These are phyloP conservation scores for Phyllotreta cruciferae DNA, from an alignment of 2,888 invertebrate species.

Conservation along the genomic window DNA sequence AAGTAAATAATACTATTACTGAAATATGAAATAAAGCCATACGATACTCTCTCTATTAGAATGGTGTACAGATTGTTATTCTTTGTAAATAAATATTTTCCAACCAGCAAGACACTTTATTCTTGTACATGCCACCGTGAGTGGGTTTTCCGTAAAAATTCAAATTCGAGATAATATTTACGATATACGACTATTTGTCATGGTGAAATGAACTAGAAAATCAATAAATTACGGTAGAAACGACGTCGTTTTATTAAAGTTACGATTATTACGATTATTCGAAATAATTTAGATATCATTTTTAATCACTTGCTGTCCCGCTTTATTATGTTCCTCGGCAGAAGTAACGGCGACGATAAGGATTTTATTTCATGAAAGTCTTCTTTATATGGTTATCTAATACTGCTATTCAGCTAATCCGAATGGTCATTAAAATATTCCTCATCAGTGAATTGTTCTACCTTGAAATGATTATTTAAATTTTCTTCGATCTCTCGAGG, in stretches of 20 bases:
- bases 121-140: background rate
- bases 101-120: no score
- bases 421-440: background rate
- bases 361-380: constrained; percentile 1
- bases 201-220: background rate
- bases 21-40: no score
- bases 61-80: no score
- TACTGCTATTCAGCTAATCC: background rate
- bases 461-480: no score
- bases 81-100: no score
- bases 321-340: constrained; percentile 6
- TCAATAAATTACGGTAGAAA: constrained; percentile 12
- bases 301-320: constrained; percentile 3
- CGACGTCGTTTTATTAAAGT: constrained; percentile 13
- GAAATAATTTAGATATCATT: constrained; percentile 15
- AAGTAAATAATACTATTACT: no score
- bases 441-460: background rate
- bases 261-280: constrained; percentile 16
- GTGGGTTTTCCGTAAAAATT: constrained; percentile 6
- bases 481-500: no score
- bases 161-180: background rate
- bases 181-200: constrained; percentile 4
- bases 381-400: background rate
- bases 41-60: no score
- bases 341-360: constrained; percentile 2